Base-by-base conservation (phyloP, 2,797 vertebrate genomes). In the Capromys pilorides region DNA sequence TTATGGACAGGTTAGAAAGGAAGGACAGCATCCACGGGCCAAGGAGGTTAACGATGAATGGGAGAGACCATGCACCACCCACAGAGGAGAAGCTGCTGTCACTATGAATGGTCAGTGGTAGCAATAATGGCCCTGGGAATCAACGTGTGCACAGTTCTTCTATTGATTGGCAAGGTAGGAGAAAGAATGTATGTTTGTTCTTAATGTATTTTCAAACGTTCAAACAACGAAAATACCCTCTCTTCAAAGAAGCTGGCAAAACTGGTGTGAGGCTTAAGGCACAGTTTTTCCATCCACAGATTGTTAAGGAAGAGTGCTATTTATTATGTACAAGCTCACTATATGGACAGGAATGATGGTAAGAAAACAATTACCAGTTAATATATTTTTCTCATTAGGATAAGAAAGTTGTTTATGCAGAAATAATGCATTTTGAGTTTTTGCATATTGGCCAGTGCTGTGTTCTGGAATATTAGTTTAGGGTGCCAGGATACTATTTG, bases 151-250 rank as follows among this genome's bases (percentile, higher is more conserved):
- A 26, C 16, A 41, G 49, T 49, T 57, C 79, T 36, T 8, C 18
- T 16, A 61, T 33, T 7, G 1, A 1, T 51, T 0, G 10, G 12
- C 19, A 71, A 75, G 8, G 3, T 14, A 7, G 2, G 36, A 18
- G 66, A 45, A 16, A 5, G 14, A 11, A 3, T 28, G 19, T 36
- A 2, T 11, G 22, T 36, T 71, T 77, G 51, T 22, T 59, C 79
- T 45, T 69, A 85, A 22, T 64, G 61, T 87, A 21, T 71, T 85
- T 78, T 71, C 41, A 61, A 80, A 92, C 31, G 67, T 73, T 86
- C 22, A 16, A 3, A 78, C 33, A 19, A 92, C 66, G 7, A 75
- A 73, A 71, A 45, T n/a, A 73, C 0, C 8, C 39, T 10, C 3
- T 16, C 54, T n/a, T 57, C 77, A 67, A 67, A 57, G 28, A 82